Percentiles rank a stretch among this genome's conserved stretches.
Evolutionary conservation across 2,888 invertebrate species (phyloP).

Genomic region (Caenorhabditis sulstoni): DNA sequence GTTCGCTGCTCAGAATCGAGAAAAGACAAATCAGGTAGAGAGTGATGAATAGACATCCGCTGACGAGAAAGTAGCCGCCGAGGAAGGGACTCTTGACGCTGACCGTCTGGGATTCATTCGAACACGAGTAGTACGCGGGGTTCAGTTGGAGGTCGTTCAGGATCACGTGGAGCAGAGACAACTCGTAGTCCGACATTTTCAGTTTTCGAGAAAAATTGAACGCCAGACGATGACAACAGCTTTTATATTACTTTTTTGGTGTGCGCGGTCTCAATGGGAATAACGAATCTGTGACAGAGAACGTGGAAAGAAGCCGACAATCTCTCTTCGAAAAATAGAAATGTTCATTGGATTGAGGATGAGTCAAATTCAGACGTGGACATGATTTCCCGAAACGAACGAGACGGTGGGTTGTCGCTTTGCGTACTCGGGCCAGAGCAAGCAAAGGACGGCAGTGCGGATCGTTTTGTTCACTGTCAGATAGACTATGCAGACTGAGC

Average conservation of each 20-base stretch:
- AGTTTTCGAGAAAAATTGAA: too few relatives aligned
- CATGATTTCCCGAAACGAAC: neutral
- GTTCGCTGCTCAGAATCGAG: neutral
- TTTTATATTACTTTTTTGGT: too few relatives aligned
- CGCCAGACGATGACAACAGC: too few relatives aligned
- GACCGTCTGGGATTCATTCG: neutral
- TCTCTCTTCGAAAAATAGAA: too few relatives aligned
- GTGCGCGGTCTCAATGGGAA: too few relatives aligned
- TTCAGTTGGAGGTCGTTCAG: neutral
- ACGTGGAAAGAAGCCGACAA: too few relatives aligned
- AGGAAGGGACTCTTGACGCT: neutral
- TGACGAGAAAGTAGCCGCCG: neutral
- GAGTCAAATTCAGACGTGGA: neutral
- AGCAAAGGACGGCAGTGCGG: neutral
- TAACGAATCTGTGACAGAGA: too few relatives aligned
- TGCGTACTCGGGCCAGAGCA: neutral
- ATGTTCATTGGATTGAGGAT: neutral
- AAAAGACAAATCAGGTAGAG: neutral
- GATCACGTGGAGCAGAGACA: neutral
- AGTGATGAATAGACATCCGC: neutral
- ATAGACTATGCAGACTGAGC: conserved; percentile 15
- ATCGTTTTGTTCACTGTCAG: conserved; percentile 21
- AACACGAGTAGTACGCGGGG: neutral
- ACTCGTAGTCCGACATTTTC: neutral
- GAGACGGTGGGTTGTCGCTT: neutral